Conservation (phyloP, 1,140 invertebrate genomes). For the Scaptomyza pallida region DNA sequence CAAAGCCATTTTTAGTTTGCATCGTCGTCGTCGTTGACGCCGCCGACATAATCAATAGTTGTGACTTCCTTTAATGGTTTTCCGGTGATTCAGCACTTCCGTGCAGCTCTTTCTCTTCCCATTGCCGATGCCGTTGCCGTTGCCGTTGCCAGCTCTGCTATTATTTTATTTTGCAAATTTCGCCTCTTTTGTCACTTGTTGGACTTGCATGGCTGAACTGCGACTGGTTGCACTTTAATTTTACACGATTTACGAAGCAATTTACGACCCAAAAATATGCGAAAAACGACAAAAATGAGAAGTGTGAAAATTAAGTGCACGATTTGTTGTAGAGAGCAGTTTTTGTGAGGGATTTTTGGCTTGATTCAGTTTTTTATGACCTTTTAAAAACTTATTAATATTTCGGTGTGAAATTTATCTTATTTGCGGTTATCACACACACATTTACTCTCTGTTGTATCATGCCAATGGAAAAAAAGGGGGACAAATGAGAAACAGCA, state of each 20-base stretch:
- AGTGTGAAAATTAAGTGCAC: conserved; percentile 33
- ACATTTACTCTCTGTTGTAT: too few relatives aligned
- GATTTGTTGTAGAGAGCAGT: conserved; percentile 25
- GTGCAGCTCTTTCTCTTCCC: conserved; percentile 8
- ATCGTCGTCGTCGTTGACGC: conserved; percentile 1
- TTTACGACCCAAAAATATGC: conserved; percentile 27
- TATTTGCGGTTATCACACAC: conserved; percentile 33
- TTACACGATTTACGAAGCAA: conserved; percentile 25
- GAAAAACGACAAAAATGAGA: neutral
- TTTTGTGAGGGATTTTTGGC: conserved; percentile 20
- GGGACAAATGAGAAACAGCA: neutral
- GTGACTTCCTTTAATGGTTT: conserved; percentile 75
- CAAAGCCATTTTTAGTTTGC: conserved; percentile 61
- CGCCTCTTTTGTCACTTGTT: conserved; percentile 60
- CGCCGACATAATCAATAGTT: conserved; percentile 73
- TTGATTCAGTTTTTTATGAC: conserved; percentile 23
- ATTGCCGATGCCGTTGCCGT: conserved; percentile 17
- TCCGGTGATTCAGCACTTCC: conserved; percentile 74
- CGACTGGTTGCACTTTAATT: conserved; percentile 49
- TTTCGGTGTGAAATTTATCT: conserved; percentile 50
- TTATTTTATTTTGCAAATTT: conserved; percentile 54
- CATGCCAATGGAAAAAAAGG: conserved; percentile 15
- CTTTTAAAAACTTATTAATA: conserved; percentile 46
- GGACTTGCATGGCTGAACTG: conserved; percentile 37
- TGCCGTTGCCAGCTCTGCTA: neutral